Conservation (phyloP, 2,888 invertebrate species). For the Lepeophtheirus nordmannii region DNA sequence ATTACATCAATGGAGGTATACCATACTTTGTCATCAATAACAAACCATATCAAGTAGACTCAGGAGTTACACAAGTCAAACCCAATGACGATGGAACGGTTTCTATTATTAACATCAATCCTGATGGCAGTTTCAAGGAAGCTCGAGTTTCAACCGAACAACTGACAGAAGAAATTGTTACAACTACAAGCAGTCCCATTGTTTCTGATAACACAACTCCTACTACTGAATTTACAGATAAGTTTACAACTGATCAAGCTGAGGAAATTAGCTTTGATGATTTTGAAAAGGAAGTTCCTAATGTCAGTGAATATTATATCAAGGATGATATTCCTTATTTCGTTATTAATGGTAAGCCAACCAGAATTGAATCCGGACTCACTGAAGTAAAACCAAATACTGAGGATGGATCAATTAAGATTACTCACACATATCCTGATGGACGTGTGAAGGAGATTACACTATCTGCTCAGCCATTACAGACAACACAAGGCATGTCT, state of each 20-base stretch:
- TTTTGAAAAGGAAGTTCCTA: not conserved
- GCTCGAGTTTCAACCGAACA: not conserved
- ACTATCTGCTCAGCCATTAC: not conserved
- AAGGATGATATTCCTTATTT: not conserved
- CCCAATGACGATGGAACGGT: not conserved
- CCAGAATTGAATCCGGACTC: not conserved
- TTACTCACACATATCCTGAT: not conserved
- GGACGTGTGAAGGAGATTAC: not conserved
- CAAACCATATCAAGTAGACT: not conserved
- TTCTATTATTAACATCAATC: not conserved
- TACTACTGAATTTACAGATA: not conserved
- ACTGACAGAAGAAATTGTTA: not conserved
- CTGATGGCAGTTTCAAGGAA: not conserved
- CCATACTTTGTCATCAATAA: not conserved
- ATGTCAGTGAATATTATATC: not conserved
- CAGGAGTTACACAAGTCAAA: not conserved
- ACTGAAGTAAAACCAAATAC: not conserved
- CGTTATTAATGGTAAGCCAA: not conserved
- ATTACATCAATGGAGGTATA: not conserved
- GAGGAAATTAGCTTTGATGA: not conserved
- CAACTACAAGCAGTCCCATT: not conserved
- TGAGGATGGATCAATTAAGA: not conserved
- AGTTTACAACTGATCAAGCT: not conserved
- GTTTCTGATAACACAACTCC: not conserved
- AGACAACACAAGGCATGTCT: not conserved